phyloP scores from a whole-genome alignment of 2,113 vertebrate genomes.

The Calidris pygmaea region DNA sequence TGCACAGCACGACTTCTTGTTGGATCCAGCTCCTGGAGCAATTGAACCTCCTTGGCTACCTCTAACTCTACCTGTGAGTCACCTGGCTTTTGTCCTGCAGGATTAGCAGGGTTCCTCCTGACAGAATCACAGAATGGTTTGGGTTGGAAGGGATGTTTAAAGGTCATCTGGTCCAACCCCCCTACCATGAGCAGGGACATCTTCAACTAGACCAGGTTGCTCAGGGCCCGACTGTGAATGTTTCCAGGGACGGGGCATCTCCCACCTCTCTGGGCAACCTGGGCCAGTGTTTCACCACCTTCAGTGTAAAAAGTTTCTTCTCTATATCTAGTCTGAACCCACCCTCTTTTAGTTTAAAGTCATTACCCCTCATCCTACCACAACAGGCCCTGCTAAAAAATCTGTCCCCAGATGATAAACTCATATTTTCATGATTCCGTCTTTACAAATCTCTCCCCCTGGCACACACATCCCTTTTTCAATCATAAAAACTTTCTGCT shows the following conservation, averaged over 20 bases:
- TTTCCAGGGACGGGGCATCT: neutral
- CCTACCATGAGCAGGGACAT: fast-evolving
- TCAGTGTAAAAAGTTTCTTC: fast-evolving
- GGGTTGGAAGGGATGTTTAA: neutral
- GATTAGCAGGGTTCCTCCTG: neutral
- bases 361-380: no score
- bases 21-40: neutral
- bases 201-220: fast-evolving
- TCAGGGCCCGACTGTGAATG: neutral
- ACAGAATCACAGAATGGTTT: neutral
- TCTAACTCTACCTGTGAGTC: neutral
- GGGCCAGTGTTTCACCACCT: fast-evolving
- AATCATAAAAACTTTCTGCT: neutral
- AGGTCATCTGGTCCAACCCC: neutral
- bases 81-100: neutral
- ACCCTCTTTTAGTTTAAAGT: neutral
- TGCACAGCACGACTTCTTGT: neutral
- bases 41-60: neutral
- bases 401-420: neutral
- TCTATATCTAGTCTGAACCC: fast-evolving
- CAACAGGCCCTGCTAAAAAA: neutral
- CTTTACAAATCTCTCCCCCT: neutral
- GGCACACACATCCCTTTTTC: no score
- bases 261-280: neutral
- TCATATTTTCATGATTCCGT: neutral